Percentiles rank a stretch among this genome's conserved stretches.
These are phyloP conservation scores for Apamea sordens DNA, from an alignment of 2,888 invertebrate genomes.

Conservation along the genomic window DNA sequence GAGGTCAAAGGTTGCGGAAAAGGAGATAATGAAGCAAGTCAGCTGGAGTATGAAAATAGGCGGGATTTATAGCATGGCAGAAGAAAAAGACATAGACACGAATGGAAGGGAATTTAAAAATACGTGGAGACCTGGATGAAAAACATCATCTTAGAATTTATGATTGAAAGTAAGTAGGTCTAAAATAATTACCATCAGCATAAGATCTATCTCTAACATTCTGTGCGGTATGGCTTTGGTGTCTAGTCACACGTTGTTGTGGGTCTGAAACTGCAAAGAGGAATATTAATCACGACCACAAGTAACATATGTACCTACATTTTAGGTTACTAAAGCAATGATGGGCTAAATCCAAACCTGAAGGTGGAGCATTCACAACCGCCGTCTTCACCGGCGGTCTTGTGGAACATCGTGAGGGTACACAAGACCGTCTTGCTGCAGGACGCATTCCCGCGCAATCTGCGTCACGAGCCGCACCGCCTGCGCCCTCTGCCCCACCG, in stretches of 20 bases:
- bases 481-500: slow-evolving; percentile 81
- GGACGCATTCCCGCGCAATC: slow-evolving; percentile 88
- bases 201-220: slow-evolving; percentile 78
- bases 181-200: slow-evolving; percentile 75
- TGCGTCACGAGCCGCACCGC: slow-evolving; percentile 80
- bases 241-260: slow-evolving; percentile 86
- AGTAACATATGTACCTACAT: not conserved
- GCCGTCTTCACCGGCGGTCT: slow-evolving; percentile 77
- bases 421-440: slow-evolving; percentile 82
- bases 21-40: not conserved
- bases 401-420: slow-evolving; percentile 82
- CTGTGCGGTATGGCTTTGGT: slow-evolving; percentile 82
- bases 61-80: rapidly evolving
- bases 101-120: not conserved
- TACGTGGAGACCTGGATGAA: not conserved
- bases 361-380: slow-evolving; percentile 71
- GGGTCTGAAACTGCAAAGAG: slow-evolving; percentile 79
- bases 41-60: not conserved
- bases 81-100: not conserved
- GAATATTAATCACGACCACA: not conserved
- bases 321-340: not conserved
- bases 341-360: slow-evolving; percentile 67
- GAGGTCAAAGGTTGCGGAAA: not conserved
- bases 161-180: not conserved
- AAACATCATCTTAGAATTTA: not conserved